Evolutionary conservation across 2,888 invertebrate genomes (phyloP), one percentile per base, ranked within the genome.

Genomic region (Tuta absoluta): DNA sequence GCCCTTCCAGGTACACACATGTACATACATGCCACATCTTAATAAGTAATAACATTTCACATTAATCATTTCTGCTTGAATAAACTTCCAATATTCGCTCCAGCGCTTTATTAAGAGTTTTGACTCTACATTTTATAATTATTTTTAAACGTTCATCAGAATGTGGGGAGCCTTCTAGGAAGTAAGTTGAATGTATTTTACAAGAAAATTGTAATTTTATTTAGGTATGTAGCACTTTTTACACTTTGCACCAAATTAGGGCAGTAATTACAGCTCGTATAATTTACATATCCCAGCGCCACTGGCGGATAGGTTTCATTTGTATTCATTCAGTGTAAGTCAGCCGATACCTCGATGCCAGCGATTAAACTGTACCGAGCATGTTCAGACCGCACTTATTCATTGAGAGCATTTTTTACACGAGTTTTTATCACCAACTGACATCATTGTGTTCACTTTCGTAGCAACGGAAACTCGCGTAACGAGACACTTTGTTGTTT

Each of bases 391-490:
- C 76, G 78, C 81, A 81, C 79, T 81, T 80, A 82, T 80, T 84
- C 84, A 86, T 86, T 85, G 81, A 84, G 80, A 82, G 78, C 78
- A 82, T 78, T 89, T 89, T 88, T 88, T 90, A 81, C 79, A 78
- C 69, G 71, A 73, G 76, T 86, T 86, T 87, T 87, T 89, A 83
- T 86, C 81, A 75, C 75, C 72, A 77, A 81, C 85, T 85, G 86
- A 85, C 87, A 87, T 86, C 86, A 86, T 86, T 87, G 87, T 89
- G 80, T 85, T 89, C 85, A 87, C 87, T 89, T 89, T 89, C 89
- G 87, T 89, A 86, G 86, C 84, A 88, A 87, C 89, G 87, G 88
- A 88, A 86, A 87, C 85, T 86, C 83, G 82, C 80, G 87, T 88
- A 89, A 89, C 86, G 86, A 88, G 88, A 84, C 83, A 79, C 77